Conservation (phyloP, 1,140 invertebrate species). For the Eurosta solidaginis region DNA sequence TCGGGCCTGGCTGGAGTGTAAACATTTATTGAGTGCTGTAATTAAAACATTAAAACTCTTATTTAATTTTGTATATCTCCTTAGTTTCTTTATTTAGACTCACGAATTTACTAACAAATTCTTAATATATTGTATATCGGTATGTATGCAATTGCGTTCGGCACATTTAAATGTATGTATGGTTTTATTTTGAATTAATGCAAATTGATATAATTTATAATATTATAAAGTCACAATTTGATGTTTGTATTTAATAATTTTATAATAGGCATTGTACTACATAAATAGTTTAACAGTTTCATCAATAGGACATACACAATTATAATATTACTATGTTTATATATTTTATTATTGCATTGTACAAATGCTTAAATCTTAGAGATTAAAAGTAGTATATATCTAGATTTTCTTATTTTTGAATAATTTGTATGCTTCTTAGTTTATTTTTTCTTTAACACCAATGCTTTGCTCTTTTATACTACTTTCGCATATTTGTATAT, state of each 20-base stretch:
- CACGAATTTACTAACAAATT: conserved; percentile 25
- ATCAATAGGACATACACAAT: conserved; percentile 10
- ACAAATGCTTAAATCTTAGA: too few relatives aligned
- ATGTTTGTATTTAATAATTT: background rate
- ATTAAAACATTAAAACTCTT: too few relatives aligned
- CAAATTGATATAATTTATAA: background rate
- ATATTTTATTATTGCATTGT: too few relatives aligned
- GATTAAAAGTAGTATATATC: too few relatives aligned
- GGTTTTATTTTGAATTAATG: background rate
- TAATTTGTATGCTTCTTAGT: too few relatives aligned
- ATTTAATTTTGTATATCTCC: conserved; percentile 27
- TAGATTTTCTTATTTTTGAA: too few relatives aligned
- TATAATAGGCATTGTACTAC: conserved; percentile 1
- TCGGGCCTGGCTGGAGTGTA: too few relatives aligned
- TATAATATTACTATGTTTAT: background rate
- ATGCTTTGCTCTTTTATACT: background rate
- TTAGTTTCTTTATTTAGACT: background rate
- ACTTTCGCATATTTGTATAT: background rate
- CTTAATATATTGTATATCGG: background rate
- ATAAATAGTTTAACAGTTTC: conserved; percentile 4
- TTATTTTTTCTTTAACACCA: background rate
- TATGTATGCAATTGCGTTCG: background rate
- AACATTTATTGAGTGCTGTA: too few relatives aligned
- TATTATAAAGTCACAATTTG: conserved; percentile 23
- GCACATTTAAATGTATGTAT: background rate